These are phyloP conservation scores for Troides oblongomaculatus DNA, from an alignment of 2,888 invertebrate genomes.

Conservation along the genomic window DNA sequence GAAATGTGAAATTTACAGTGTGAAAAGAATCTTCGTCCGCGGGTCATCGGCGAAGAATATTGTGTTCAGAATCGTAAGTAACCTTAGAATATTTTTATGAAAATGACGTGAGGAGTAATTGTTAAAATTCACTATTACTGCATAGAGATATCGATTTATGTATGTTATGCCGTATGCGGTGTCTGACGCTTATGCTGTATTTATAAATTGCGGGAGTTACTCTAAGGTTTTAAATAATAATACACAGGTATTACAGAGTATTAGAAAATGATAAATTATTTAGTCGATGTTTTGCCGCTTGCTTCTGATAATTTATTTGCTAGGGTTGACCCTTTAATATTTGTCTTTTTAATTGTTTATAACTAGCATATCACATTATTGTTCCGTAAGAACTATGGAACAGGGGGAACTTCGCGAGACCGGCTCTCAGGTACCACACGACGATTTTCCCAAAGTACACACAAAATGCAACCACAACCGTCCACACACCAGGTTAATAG, in stretches of 20 bases:
- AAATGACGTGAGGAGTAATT: conserved; percentile 41
- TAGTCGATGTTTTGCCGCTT: no score
- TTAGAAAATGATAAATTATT: no score
- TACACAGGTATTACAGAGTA: no score
- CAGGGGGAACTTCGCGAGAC: conserved; percentile 53
- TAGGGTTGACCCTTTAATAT: no score
- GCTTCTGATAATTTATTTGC: no score
- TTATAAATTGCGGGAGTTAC: conserved; percentile 19
- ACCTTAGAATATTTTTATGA: conserved; percentile 35
- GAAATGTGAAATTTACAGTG: conserved; percentile 69
- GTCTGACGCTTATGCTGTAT: conserved; percentile 45
- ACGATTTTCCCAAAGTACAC: conserved; percentile 72
- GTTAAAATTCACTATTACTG: conserved; percentile 51
- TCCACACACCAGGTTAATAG: conserved; percentile 69
- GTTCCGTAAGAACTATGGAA: conserved; percentile 61
- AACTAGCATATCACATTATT: conserved; percentile 33
- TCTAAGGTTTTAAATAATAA: background rate
- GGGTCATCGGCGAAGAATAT: conserved; percentile 51
- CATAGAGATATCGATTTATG: conserved; percentile 65
- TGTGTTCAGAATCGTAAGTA: conserved; percentile 61
- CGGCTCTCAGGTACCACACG: conserved; percentile 51
- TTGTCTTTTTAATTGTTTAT: conserved; percentile 1
- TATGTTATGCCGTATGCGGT: conserved; percentile 48
- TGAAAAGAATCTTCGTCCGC: conserved; percentile 43
- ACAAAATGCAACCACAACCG: conserved; percentile 69